These are phyloP conservation scores for Pasiphila rectangulata DNA, from an alignment of 2,888 invertebrate species.

Conservation along the genomic window DNA sequence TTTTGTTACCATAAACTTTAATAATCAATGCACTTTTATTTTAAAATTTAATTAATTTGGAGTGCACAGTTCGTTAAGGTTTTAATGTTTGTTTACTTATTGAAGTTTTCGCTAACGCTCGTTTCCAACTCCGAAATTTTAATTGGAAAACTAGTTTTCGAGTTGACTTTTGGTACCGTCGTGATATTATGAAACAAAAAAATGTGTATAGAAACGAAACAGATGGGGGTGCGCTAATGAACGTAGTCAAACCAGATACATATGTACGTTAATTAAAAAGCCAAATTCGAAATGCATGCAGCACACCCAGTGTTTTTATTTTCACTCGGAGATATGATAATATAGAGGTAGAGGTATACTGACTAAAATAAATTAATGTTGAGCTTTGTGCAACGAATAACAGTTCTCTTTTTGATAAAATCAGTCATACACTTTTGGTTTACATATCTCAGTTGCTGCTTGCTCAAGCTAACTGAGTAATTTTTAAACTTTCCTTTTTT, in stretches of 20 bases:
- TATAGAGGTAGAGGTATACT: too few relatives aligned
- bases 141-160: constrained; percentile 51
- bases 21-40: constrained; percentile 27
- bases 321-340: too few relatives aligned
- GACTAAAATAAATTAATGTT: not conserved
- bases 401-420: too few relatives aligned
- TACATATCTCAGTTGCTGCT: too few relatives aligned
- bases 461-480: too few relatives aligned
- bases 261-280: not conserved
- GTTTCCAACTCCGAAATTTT: constrained; percentile 46
- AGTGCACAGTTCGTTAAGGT: constrained; percentile 36
- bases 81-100: constrained; percentile 38
- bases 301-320: too few relatives aligned
- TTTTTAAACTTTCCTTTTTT: too few relatives aligned
- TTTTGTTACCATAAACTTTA: too few relatives aligned
- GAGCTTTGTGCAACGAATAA: too few relatives aligned
- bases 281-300: too few relatives aligned
- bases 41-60: constrained; percentile 33
- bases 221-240: not conserved
- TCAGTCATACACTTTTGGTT: too few relatives aligned
- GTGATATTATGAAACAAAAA: constrained; percentile 1
- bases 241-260: not conserved
- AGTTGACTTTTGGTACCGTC: constrained; percentile 38
- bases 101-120: constrained; percentile 37
- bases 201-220: constrained; percentile 12